Base-by-base conservation (phyloP, 1,140 invertebrate genomes). In the Myzus persicae region DNA sequence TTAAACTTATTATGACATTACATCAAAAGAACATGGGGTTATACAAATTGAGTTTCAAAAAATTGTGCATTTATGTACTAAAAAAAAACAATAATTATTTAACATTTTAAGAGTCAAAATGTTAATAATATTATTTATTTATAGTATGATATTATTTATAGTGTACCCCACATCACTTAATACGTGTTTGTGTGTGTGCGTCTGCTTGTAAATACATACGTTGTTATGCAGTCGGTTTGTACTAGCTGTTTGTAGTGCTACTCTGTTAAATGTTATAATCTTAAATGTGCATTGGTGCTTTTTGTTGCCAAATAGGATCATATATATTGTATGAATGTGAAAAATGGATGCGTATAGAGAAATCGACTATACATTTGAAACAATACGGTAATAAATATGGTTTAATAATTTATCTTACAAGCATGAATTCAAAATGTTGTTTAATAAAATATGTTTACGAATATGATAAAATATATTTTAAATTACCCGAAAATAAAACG, bases 271-370 rank as follows among this genome's bases (percentile, higher is more conserved):
- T 38, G 40, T 26, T 51, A 54, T 42, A 54, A 87, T 87, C 18
- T 87, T 22, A 89, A 48, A 48, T 88, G 46, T 48, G n/a, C 87
- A 88, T 51, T 38, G 38, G n/a, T 40, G 87, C 87, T 89, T 89
- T 36, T 38, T 38, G 87, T 89, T 89, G 87, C 87, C 87, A 89
- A 89, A 89, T 54, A 51, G 36, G 22, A 89, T 54, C 87, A 54
- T 89, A 89, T 87, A 81, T 84, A 87, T 87, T 46, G 6, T 38
- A 48, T 36, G 7, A 1, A n/a, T n/a, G 20, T 46, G 26, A 5
- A 20, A n/a, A 44, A 31, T 85, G 42, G 26, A 20, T 1, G 38
- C 26, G n/a, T 20, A n/a, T 11, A 76, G n/a, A 85, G 31, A 85
- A 85, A 85, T 11, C 31, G 38, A 40, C 42, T 31, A 20, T 31